Percentiles rank a stretch among this genome's conserved stretches.
phyloP scores from a whole-genome alignment of 2,797 vertebrate genomes.

The Clamator glandarius region DNA sequence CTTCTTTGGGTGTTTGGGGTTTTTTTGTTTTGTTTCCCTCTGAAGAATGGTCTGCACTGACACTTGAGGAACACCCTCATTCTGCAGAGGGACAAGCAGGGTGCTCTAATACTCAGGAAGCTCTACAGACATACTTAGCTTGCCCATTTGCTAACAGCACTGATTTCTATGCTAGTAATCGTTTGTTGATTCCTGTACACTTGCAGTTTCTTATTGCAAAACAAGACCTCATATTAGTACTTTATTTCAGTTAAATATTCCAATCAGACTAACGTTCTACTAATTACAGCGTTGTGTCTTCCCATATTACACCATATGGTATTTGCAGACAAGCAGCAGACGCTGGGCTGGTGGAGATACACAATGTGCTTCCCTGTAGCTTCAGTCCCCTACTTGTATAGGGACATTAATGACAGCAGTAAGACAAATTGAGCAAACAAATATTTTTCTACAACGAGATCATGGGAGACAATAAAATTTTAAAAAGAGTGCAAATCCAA shows the following conservation, averaged over 20 bases:
- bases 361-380: not conserved
- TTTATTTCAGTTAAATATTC: conserved; percentile 3
- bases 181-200: not conserved
- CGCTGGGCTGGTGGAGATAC: not conserved
- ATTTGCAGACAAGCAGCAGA: not conserved
- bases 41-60: not conserved
- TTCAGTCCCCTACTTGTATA: not conserved
- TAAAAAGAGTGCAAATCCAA: not conserved
- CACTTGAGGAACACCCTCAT: not conserved
- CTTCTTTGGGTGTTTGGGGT: not conserved
- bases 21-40: not conserved
- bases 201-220: not conserved
- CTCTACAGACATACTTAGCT: not conserved
- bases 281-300: not conserved
- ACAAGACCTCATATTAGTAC: not conserved
- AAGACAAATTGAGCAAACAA: not conserved
- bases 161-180: not conserved
- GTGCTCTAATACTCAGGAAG: not conserved
- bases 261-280: not conserved
- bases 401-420: not conserved
- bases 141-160: not conserved
- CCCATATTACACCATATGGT: not conserved
- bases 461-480: not conserved
- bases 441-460: not conserved
- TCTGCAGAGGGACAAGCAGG: not conserved